phyloP scores from a whole-genome alignment of 2,888 invertebrate species.

The Melikaiella ostensackeni region DNA sequence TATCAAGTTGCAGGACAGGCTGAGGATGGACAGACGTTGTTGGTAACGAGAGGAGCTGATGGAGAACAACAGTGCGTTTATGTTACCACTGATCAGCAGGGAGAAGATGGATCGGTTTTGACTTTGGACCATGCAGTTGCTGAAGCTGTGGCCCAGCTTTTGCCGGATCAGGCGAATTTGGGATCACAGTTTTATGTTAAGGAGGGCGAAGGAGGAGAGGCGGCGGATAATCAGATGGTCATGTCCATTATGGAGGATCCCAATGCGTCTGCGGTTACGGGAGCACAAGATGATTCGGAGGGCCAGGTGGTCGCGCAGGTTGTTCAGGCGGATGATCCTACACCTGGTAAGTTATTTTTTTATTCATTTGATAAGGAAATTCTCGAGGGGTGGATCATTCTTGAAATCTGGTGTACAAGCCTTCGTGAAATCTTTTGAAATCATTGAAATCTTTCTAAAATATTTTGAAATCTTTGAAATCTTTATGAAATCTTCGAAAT shows the following conservation, averaged over 20 bases:
- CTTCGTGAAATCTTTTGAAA: no score
- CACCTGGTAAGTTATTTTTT: constrained; percentile 83
- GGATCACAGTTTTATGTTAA: constrained; percentile 76
- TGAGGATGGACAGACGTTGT: constrained; percentile 86
- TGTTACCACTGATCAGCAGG: constrained; percentile 79
- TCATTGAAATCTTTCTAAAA: no score
- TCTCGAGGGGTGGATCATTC: no score
- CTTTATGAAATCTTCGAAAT: no score
- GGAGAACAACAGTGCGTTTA: constrained; percentile 86
- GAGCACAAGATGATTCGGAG: constrained; percentile 75
- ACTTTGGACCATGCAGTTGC: constrained; percentile 80
- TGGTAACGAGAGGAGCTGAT: constrained; percentile 86
- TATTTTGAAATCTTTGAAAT: no score
- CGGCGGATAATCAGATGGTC: constrained; percentile 74
- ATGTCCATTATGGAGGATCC: constrained; percentile 77
- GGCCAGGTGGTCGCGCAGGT: constrained; percentile 90
- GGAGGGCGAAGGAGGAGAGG: constrained; percentile 69
- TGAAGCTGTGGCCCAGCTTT: constrained; percentile 79
- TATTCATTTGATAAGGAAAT: not conserved
- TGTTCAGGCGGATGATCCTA: constrained; percentile 89
- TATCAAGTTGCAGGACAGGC: constrained; percentile 90
- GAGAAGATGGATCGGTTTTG: constrained; percentile 79
- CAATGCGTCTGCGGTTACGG: constrained; percentile 70
- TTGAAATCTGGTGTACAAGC: no score
- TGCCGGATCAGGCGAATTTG: constrained; percentile 78